phyloP scores from a whole-genome alignment of 2,888 invertebrate genomes.

The Sussaba pulchella region DNA sequence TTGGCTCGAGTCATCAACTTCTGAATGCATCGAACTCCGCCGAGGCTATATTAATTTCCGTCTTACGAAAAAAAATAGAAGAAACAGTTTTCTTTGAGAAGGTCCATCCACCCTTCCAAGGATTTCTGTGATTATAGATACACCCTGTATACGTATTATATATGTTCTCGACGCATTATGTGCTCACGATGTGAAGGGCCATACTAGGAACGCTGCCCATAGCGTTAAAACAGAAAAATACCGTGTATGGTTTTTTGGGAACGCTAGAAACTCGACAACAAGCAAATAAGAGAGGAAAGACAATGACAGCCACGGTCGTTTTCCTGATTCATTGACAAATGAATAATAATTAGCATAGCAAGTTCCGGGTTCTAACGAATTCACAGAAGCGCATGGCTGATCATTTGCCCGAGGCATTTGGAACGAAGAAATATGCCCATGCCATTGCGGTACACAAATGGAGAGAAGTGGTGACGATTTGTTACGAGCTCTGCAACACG shows the following conservation, averaged over 20 bases:
- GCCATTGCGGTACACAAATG: background rate
- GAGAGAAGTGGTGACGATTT: background rate
- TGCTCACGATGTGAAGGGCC: background rate
- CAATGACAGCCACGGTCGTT: background rate
- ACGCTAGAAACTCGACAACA: background rate
- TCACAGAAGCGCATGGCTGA: background rate
- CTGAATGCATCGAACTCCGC: no score
- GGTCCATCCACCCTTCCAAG: no score
- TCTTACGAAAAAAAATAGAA: no score
- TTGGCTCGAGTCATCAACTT: no score
- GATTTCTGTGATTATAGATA: no score
- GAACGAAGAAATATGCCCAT: background rate
- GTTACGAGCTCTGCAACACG: background rate
- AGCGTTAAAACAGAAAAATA: constrained; percentile 1
- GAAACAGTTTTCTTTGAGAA: no score
- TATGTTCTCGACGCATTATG: background rate
- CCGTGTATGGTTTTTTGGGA: background rate
- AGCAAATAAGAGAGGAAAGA: background rate
- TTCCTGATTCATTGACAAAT: constrained; percentile 55
- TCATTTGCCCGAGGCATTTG: constrained; percentile 30
- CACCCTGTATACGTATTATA: background rate
- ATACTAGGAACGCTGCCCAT: background rate
- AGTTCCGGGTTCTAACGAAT: constrained; percentile 72
- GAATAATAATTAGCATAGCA: constrained; percentile 68
- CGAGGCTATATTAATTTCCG: no score